Percentiles rank a stretch among this genome's conserved stretches.
Evolutionary conservation across 2,113 vertebrate species (phyloP).

Genomic region (Taurulus bubalis): DNA sequence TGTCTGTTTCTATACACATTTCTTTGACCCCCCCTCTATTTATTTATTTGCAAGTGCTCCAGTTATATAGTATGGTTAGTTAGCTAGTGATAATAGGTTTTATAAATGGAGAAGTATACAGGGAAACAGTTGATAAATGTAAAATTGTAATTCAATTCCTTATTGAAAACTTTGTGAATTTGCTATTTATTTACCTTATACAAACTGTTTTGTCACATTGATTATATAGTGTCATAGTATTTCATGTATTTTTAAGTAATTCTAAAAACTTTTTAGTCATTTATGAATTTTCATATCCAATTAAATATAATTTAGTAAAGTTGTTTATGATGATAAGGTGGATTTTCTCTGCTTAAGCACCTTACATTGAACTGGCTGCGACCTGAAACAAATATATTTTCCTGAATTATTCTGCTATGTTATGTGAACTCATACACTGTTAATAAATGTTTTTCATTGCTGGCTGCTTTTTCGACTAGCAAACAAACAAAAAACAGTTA

Average conservation of each 20-base stretch:
- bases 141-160: background rate
- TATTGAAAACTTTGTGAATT: background rate
- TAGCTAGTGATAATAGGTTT: background rate
- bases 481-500: background rate
- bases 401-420: background rate
- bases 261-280: background rate
- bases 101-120: background rate
- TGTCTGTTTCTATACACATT: background rate
- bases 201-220: background rate
- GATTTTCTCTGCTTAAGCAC: background rate
- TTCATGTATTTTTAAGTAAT: background rate
- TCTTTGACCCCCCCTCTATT: background rate
- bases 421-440: background rate
- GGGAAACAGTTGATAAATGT: background rate
- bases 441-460: background rate
- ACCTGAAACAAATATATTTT: background rate
- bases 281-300: background rate
- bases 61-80: background rate
- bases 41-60: background rate
- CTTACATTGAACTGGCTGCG: background rate
- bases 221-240: background rate
- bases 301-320: background rate
- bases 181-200: slow-evolving; percentile 31
- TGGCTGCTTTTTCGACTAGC: background rate
- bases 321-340: no score